Base-by-base conservation (phyloP, 1,140 invertebrate genomes). In the Amphibalanus amphitrite region DNA sequence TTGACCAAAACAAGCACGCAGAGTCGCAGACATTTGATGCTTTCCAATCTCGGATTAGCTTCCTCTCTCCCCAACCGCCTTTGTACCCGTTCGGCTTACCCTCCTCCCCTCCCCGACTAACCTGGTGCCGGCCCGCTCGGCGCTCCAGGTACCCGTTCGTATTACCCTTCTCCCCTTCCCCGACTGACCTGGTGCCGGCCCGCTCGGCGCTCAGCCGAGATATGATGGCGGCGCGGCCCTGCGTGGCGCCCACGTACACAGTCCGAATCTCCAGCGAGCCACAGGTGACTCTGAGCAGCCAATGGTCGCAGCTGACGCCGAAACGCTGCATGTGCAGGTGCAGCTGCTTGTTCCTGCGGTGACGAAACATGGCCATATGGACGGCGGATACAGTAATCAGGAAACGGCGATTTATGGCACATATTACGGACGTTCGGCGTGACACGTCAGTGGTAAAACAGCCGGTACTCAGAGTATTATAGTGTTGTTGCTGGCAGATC, bases 191-290 rank as follows among this genome's bases (percentile, higher is more conserved):
- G 23, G 95, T 97, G 10, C 95, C 95, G 65, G 93, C 93, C 76
- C 97, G 84, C 83, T 99, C 96, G 82, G 92, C 97, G 80, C 94
- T 98, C 6, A 99, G 84, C 71, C 97, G 84, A 20, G 97, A 99
- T 71, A 99, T 89, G 28, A 99, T 86, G 15, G 92, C 92, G 3
- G 95, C 93, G 77, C 92, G 87, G 10, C 93, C 95, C 82, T 96
- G 93, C 72, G 90, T 86, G 76, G 92, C 89, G 0, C 93, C 93
- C 67, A 93, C 93, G 82, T 98, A 98, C 20, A 98, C 90, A 25
- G 95, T 98, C 74, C 93, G 85, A 74, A 98, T 92, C 82, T 97
- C 94, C 28, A 98, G 88, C 74, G 92, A 95, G 3, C 95, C 95
- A 84, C 94, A 97, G 86, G 97, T 97, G 8, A 89, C 86, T 82